Evolutionary conservation across 2,113 vertebrate genomes (phyloP).

Genomic region (Mellivora capensis): DNA sequence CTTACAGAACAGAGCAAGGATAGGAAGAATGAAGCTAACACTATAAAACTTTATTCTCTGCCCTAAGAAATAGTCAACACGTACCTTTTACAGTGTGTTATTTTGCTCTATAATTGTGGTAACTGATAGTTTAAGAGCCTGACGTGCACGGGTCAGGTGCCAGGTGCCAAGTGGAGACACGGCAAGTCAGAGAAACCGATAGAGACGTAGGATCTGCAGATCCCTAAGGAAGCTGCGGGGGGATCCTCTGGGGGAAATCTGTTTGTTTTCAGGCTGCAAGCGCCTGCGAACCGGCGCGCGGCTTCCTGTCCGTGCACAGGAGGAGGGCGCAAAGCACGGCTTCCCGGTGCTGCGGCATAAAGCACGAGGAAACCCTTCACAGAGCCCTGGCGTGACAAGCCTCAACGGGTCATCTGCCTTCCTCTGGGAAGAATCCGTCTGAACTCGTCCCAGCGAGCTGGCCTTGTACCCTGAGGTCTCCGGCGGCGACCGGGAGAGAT

Average conservation of each 20-base stretch:
- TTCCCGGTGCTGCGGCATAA: accelerated
- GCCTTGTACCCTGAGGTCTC: background rate
- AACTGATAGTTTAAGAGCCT: background rate
- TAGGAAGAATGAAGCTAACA: background rate
- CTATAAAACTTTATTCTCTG: background rate
- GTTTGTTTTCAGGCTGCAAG: background rate
- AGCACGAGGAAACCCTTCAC: background rate
- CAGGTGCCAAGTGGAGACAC: too few species aligned
- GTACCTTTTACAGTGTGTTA: background rate
- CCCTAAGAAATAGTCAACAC: background rate
- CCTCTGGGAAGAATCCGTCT: background rate
- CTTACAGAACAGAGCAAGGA: background rate
- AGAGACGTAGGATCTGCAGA: background rate
- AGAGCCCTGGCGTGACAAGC: accelerated
- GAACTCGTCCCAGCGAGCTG: background rate
- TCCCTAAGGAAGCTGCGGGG: background rate
- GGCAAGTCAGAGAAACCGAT: accelerated
- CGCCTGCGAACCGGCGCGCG: accelerated
- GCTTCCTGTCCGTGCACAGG: background rate
- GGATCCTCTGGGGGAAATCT: background rate
- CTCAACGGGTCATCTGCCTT: accelerated
- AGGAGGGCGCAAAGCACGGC: accelerated
- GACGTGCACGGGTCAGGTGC: background rate
- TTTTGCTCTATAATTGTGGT: background rate
- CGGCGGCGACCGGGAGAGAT: accelerated